These are phyloP conservation scores for Arrhamphus sclerolepis DNA, from an alignment of 2,797 vertebrate species.

Conservation along the genomic window DNA sequence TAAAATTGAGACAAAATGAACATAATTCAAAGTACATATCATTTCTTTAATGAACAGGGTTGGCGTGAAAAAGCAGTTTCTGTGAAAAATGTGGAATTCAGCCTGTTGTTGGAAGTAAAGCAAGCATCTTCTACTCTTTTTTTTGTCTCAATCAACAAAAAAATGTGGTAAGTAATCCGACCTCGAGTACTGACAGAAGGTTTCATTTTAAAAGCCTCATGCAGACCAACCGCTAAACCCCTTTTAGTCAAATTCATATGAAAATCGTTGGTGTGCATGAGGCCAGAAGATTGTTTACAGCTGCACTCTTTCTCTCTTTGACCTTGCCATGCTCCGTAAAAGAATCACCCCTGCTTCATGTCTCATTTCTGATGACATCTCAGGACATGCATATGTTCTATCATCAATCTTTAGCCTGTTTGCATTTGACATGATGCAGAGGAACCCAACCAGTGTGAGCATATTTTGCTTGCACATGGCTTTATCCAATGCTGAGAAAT, in stretches of 20 bases:
- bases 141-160: too few species aligned
- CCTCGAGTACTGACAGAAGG: too few species aligned
- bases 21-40: too few species aligned
- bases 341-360: constrained; percentile 45
- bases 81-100: too few species aligned
- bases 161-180: too few species aligned
- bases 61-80: too few species aligned
- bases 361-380: constrained; percentile 34
- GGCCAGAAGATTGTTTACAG: constrained; percentile 62
- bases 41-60: too few species aligned
- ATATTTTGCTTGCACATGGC: constrained; percentile 45
- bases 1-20: too few species aligned
- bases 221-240: constrained; percentile 12
- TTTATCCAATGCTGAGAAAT: constrained; percentile 34
- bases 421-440: constrained; percentile 52
- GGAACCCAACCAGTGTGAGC: neutral
- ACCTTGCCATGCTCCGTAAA: constrained; percentile 40
- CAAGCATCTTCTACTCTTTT: too few species aligned
- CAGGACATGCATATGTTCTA: constrained; percentile 10
- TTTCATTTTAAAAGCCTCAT: neutral
- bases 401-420: constrained; percentile 6
- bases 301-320: constrained; percentile 46
- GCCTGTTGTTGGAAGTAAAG: too few species aligned
- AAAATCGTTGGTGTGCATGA: constrained; percentile 44
- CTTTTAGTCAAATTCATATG: constrained; percentile 53